These are phyloP conservation scores for Atopsyche davidsoni DNA, from an alignment of 1,140 invertebrate species.

Conservation along the genomic window DNA sequence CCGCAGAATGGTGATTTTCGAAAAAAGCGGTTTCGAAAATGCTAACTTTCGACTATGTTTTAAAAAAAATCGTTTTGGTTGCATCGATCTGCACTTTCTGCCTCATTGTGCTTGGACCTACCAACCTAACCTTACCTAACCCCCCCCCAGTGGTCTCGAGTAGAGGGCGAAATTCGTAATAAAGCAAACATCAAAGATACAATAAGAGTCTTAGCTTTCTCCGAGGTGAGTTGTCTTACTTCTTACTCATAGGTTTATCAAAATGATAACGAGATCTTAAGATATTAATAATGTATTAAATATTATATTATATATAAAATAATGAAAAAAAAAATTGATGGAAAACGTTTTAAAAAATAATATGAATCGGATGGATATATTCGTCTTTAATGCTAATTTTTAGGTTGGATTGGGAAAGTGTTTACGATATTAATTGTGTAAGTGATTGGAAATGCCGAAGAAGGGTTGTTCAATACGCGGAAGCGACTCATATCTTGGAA, in stretches of 20 bases:
- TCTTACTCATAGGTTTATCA: constrained; percentile 2
- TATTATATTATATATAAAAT: constrained; percentile 4
- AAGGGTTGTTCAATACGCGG: not conserved
- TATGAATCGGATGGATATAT: not conserved
- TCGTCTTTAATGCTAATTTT: not conserved
- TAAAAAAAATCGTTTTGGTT: not conserved
- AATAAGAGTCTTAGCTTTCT: not conserved
- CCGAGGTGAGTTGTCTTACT: not conserved
- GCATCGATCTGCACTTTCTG: too few relatives aligned
- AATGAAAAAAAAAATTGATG: constrained; percentile 9
- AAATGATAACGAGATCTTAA: constrained; percentile 2
- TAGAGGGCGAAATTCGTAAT: not conserved
- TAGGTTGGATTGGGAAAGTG: constrained; percentile 8
- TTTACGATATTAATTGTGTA: constrained; percentile 18
- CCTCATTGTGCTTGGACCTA: too few relatives aligned
- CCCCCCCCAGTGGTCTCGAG: too few relatives aligned
- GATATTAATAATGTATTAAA: constrained; percentile 1
- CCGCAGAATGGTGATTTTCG: not conserved
- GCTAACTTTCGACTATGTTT: not conserved
- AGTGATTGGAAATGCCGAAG: not conserved
- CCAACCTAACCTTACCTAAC: too few relatives aligned
- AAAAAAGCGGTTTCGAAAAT: not conserved
- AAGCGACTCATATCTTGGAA: too few relatives aligned
- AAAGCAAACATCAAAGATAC: constrained; percentile 4
- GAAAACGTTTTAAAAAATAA: constrained; percentile 5